phyloP scores from a whole-genome alignment of 1,140 invertebrate genomes.

The Choristoneura fumiferana region DNA sequence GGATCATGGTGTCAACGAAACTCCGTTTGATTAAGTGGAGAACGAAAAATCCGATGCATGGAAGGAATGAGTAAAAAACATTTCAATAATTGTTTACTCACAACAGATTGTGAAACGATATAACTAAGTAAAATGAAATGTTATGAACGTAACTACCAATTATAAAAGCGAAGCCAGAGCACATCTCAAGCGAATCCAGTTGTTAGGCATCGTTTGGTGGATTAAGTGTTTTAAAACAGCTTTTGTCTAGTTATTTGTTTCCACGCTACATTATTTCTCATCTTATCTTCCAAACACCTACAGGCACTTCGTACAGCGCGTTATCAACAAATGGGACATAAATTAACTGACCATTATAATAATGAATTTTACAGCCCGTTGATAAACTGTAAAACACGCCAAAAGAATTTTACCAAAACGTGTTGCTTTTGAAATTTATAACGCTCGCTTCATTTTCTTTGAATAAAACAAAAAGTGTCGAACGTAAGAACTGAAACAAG shows the following conservation, averaged over 20 bases:
- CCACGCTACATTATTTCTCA: constrained; percentile 5
- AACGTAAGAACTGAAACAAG: constrained; percentile 14
- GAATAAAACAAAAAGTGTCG: neutral
- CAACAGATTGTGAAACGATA: no score
- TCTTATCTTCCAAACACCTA: constrained; percentile 16
- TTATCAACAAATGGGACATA: constrained; percentile 4
- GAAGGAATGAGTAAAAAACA: constrained; percentile 3
- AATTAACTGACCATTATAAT: constrained; percentile 17
- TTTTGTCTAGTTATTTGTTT: constrained; percentile 1
- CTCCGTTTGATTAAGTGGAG: constrained; percentile 48
- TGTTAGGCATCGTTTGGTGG: no score
- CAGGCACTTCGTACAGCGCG: constrained; percentile 7
- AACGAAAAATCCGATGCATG: neutral
- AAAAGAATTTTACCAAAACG: constrained; percentile 7
- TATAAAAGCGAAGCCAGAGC: no score
- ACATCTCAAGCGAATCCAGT: no score
- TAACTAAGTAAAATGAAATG: no score
- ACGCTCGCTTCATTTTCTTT: neutral
- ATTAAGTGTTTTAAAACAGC: no score
- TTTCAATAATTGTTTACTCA: neutral
- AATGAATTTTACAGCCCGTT: constrained; percentile 2
- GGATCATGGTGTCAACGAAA: constrained; percentile 64
- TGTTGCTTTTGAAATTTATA: neutral
- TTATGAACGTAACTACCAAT: no score
- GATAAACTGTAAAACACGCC: constrained; percentile 10